Base-by-base conservation (phyloP, 1,140 invertebrate genomes). In the Goniozus legneri region DNA sequence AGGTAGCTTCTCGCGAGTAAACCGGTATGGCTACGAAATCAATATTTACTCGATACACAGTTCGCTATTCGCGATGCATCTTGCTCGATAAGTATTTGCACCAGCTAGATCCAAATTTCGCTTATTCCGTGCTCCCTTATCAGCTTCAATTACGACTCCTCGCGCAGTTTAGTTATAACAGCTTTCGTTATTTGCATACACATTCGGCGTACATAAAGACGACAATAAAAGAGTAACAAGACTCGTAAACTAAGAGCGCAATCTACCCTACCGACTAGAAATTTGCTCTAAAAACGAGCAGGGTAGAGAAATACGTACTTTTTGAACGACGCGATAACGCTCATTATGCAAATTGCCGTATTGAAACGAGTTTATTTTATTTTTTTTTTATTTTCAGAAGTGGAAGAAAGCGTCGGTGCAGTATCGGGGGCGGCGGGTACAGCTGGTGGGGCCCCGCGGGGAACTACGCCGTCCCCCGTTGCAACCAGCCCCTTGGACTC, bases 41-140 rank as follows among this genome's bases (percentile, higher is more conserved):
- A 69, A 67, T 69, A 69, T 69, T 69, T 65, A 57, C 64, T 65
- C 64, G 58, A 67, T 64, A 65, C 61, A 64, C 51, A 56, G 49
- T 48, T 35, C 48, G 53, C 57, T 52, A 56, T 49, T 65, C 53
- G 55, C 53, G 62, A 67, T 65, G 61, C 63, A 62, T 56, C 54
- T n/a, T n/a, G n/a, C n/a, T n/a, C n/a, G n/a, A n/a, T n/a, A n/a
- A n/a, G n/a, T n/a, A n/a, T n/a, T n/a, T n/a, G n/a, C n/a, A n/a
- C n/a, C n/a, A n/a, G n/a, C n/a, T n/a, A n/a, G n/a, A n/a, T n/a
- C n/a, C n/a, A n/a, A n/a, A n/a, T n/a, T n/a, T n/a, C n/a, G n/a
- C n/a, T n/a, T n/a, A n/a, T n/a, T n/a, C n/a, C n/a, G n/a, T n/a
- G n/a, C n/a, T n/a, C n/a, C n/a, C n/a, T n/a, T n/a, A n/a, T n/a